Evolutionary conservation across 1,140 invertebrate genomes (phyloP), one percentile per base, ranked within the genome.

Genomic region (Antheraea mylitta): DNA sequence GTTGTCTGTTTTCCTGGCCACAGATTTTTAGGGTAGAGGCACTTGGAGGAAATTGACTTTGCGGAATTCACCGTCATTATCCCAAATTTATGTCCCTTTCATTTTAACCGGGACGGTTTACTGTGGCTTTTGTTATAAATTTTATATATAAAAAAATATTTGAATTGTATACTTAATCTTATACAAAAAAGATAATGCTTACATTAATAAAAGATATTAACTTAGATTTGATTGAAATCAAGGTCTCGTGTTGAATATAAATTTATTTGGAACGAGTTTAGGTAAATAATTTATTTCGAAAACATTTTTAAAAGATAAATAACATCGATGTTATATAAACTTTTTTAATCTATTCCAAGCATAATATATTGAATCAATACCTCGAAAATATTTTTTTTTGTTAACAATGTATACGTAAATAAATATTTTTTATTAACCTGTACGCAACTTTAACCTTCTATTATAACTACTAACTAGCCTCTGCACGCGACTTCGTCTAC

Each of bases 1-100:
- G n/a, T n/a, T n/a, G n/a, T n/a, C 63, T 7, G n/a, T 11, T 66
- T 58, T 58, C 45, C 13, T 58, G 48, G 65, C 65, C 65, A 22
- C 18, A 58, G 48, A 66, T 53, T 64, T n/a, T 36, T 9, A 64
- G 37, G 45, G 11, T 53, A 53, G 45, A 53, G 45, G 45, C 65
- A 38, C 16, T 67, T 58, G 9, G 63, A 53, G 65, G 58, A 66
- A 71, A 71, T 71, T 67, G 69, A 71, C 65, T 63, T 63, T 48
- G 60, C 42, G 37, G 22, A 70, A 70, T 70, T 65, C 68, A 45
- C 37, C 58, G 4, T 66, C 64, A 70, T 70, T 70, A 70, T 53
- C 36, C 68, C 66, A 37, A 70, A 70, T 70, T 70, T 70, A 64
- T 58, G 53, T 16, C 38, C 68, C 38, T 66, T 70, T 66, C 48